Evolutionary conservation across 1,140 invertebrate species (phyloP), one percentile per base, ranked within the genome.

Genomic region (Drosophila kikkawai): DNA sequence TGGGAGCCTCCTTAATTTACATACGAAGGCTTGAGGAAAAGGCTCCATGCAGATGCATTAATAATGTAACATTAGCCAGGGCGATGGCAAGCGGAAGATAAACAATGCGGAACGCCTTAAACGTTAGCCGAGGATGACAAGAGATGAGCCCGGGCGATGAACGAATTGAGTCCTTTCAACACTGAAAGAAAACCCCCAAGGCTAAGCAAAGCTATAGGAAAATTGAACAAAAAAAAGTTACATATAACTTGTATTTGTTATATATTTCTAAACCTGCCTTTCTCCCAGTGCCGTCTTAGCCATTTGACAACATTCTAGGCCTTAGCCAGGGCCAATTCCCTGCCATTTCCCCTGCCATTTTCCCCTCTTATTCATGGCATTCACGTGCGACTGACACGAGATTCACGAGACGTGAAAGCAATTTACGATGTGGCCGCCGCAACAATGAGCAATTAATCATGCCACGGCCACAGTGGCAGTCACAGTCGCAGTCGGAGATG

Each of bases 361-460:
- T 29, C 39, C 48, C 26, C 48, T 32, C 36, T 85, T 69, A 65
- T 77, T 84, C 74, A 81, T 75, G 82, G 60, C 78, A 78, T 67
- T 64, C 79, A 79, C 82, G 79, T 82, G 83, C 68, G 51, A 53
- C 58, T 63, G 66, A 68, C 81, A 74, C 75, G 69, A 70, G 63
- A 78, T 78, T 78, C 75, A 78, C 64, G 65, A 60, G 57, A 78
- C 75, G 68, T 83, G 80, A 75, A 83, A 79, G 80, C 83, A 87
- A 82, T 86, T 83, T 88, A 83, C 83, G 84, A 80, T 77, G 67
- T 77, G 80, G 76, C 65, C 71, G 80, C 76, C 84, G 71, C 84
- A 86, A 88, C 76, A 83, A 88, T 86, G 57, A 77, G 84, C 83
- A 87, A 87, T 86, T 86, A 86, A 86, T 86, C 83, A 86, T 86